Conservation (phyloP, 2,888 invertebrate species). For the Scotopteryx bipunctaria region DNA sequence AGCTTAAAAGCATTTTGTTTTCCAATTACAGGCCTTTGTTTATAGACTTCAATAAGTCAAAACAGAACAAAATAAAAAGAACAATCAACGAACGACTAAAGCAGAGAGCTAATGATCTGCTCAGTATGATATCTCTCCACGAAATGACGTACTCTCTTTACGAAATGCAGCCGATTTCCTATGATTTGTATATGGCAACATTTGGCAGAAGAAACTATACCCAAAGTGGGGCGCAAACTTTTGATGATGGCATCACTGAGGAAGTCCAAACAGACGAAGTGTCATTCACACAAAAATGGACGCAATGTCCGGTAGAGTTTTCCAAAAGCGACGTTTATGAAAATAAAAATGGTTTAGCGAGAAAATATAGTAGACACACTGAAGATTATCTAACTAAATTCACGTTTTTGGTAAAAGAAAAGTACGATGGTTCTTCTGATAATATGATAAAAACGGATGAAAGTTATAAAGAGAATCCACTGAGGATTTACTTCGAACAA, state of each 20-base stretch:
- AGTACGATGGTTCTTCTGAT: conserved; percentile 32
- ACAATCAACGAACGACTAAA: conserved; percentile 55
- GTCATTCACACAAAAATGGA: conserved; percentile 63
- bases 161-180: conserved; percentile 78
- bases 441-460: conserved; percentile 45
- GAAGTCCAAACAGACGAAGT: conserved; percentile 73
- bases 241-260: conserved; percentile 68
- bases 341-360: conserved; percentile 31
- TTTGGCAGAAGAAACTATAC: conserved; percentile 70
- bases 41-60: conserved; percentile 70
- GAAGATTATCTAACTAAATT: conserved; percentile 62
- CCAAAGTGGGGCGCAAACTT: conserved; percentile 71
- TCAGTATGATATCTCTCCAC: conserved; percentile 71
- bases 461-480: conserved; percentile 58
- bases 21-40: conserved; percentile 63
- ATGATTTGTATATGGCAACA: conserved; percentile 74
- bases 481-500: conserved; percentile 71
- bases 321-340: conserved; percentile 58
- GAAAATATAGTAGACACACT: conserved; percentile 45
- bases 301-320: conserved; percentile 71
- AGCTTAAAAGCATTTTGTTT: neutral
- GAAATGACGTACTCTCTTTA: conserved; percentile 71
- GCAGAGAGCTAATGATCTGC: conserved; percentile 67
- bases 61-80: conserved; percentile 59
- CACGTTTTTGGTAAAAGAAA: conserved; percentile 49